Percentiles rank a stretch among this genome's conserved stretches.
Conservation (phyloP, 2,888 invertebrate species). For the Mechanitis mazaeus region DNA sequence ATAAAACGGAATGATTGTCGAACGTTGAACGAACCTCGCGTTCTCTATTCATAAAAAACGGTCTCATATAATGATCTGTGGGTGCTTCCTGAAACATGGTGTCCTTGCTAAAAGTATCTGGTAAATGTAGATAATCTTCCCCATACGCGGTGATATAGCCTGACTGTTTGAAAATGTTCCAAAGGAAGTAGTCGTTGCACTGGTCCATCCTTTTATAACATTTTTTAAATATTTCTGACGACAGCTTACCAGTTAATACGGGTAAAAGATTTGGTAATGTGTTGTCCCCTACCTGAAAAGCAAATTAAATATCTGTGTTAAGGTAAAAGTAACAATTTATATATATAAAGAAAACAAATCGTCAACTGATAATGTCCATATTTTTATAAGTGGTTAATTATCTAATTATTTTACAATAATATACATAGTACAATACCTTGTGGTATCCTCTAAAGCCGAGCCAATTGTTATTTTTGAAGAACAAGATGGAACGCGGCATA, state of each 20-base stretch:
- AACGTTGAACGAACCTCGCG: constrained; percentile 48
- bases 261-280: constrained; percentile 94
- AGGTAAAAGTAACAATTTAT: no score
- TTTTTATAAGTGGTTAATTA: no score
- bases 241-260: constrained; percentile 82
- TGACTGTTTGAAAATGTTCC: constrained; percentile 82
- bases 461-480: constrained; percentile 82
- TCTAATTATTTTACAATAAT: no score
- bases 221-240: constrained; percentile 70
- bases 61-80: constrained; percentile 88
- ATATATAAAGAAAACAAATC: no score
- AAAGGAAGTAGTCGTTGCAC: constrained; percentile 85
- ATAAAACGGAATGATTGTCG: constrained; percentile 60
- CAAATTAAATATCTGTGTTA: no score
- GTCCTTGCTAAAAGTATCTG: constrained; percentile 80
- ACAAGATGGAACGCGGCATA: constrained; percentile 83
- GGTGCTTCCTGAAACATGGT: constrained; percentile 83
- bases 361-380: no score
- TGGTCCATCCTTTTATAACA: constrained; percentile 70
- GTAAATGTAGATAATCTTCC: constrained; percentile 81
- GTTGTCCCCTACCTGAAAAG: constrained; percentile 85
- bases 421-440: constrained; percentile 58
- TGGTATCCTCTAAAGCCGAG: constrained; percentile 85
- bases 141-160: constrained; percentile 88
- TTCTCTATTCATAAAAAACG: constrained; percentile 83